A percentile compares a stretch with the other conserved stretches of the same genome.
These are phyloP conservation scores for Oxyura jamaicensis DNA, from an alignment of 2,113 vertebrate species.

Conservation along the genomic window DNA sequence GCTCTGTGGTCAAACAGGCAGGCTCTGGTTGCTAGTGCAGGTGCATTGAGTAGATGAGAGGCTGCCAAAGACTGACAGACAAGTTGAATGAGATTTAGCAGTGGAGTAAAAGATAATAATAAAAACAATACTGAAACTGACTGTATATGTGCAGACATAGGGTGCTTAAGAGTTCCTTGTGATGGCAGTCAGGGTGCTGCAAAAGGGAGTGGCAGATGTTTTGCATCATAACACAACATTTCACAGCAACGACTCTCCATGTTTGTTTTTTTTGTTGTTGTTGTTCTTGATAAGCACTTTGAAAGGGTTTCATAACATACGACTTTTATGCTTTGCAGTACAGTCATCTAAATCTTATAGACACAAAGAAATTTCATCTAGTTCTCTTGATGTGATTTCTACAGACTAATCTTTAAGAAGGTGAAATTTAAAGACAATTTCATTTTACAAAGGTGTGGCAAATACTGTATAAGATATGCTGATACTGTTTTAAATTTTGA, in stretches of 20 bases:
- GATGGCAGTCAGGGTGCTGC: neutral
- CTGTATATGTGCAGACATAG: neutral
- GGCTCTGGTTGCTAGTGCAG: too few species aligned
- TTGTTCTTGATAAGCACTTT: neutral
- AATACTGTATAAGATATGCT: neutral
- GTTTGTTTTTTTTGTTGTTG: neutral
- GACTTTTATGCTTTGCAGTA: neutral
- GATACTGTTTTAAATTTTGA: neutral
- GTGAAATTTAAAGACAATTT: neutral
- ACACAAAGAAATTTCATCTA: neutral
- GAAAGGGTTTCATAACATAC: fast-evolving
- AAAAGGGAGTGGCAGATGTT: neutral
- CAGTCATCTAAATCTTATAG: neutral
- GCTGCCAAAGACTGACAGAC: neutral
- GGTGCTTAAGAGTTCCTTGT: neutral
- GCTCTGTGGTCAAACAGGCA: neutral
- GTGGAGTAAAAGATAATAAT: neutral
- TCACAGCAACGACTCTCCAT: fast-evolving
- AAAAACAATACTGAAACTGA: neutral
- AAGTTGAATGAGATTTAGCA: neutral
- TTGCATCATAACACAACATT: fast-evolving
- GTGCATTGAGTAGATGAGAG: neutral
- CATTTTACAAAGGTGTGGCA: neutral
- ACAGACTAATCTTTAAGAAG: neutral
- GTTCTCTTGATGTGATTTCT: neutral